A percentile compares a stretch with the other conserved stretches of the same genome.
phyloP scores from a whole-genome alignment of 1,140 invertebrate species.

The Dreissena rostriformis region DNA sequence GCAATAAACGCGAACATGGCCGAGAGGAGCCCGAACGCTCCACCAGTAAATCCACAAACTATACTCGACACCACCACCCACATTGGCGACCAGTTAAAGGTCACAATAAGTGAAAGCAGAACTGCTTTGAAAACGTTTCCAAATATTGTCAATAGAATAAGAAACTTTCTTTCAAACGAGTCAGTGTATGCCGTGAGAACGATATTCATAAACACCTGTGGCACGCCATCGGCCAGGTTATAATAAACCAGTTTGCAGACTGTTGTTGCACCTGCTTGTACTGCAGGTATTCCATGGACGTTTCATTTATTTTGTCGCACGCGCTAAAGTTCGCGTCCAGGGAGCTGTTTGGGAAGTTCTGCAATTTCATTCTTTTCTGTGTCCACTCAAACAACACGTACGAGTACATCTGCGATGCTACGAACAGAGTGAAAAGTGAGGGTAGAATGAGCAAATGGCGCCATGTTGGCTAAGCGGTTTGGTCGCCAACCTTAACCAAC shows the following conservation, averaged over 20 bases:
- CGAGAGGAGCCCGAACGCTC: constrained; percentile 10
- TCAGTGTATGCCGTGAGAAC: constrained; percentile 25
- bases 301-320: constrained; percentile 8
- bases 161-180: constrained; percentile 31
- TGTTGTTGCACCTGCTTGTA: constrained; percentile 37
- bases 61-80: constrained; percentile 9
- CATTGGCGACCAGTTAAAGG: constrained; percentile 23
- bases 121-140: not conserved
- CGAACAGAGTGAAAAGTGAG: constrained; percentile 7
- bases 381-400: constrained; percentile 42
- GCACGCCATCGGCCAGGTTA: constrained; percentile 19
- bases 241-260: constrained; percentile 22
- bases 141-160: constrained; percentile 7
- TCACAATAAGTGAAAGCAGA: constrained; percentile 8
- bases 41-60: constrained; percentile 3
- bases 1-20: constrained; percentile 29
- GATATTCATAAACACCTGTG: constrained; percentile 12
- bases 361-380: constrained; percentile 13
- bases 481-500: too few relatives aligned
- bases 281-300: not conserved
- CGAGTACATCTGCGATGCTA: not conserved
- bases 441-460: constrained; percentile 11
- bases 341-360: constrained; percentile 17
- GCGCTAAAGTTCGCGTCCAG: not conserved
- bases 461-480: not conserved